Evolutionary conservation across 2,888 invertebrate species (phyloP), one percentile per base, ranked within the genome.

Genomic region (Ditula angustiorana): DNA sequence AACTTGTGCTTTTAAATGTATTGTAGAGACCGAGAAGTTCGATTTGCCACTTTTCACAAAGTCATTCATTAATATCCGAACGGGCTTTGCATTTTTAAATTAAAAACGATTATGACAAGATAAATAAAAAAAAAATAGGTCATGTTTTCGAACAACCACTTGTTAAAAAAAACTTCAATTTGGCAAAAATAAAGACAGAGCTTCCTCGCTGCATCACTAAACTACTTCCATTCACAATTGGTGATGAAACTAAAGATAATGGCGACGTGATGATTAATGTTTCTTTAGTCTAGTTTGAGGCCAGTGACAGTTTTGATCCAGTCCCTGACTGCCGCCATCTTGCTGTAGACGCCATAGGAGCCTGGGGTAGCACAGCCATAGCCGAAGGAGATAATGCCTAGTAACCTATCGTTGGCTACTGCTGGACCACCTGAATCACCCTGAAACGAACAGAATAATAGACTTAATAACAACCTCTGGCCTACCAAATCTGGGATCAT

Each of bases 371-470:
- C 93, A 55, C 93, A 93, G 0, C 93, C 93, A 44, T 91, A 91
- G 0, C 93, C 93, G 13, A 93, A 93, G 0, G 93, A 93, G 0
- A 93, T 90, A 83, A 91, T 86, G 13, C 93, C 93, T 0, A 93
- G 70, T 0, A 93, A 83, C 0, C 87, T 79, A 33, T 86, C 89
- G 53, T 86, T 74, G 0, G 85, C 69, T 0, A 88, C 90, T 0
- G 91, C 89, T 47, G 93, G 93, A 0, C 93, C 93, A 1, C 93
- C 93, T 0, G 92, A 92, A 66, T 93, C 93, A 72, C 92, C 93
- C 93, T 93, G 79, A n/a, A n/a, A n/a, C n/a, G n/a, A n/a, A 33
- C n/a, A 24, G 28, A n/a, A n/a, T n/a, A n/a, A n/a, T n/a, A n/a
- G n/a, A n/a, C n/a, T n/a, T n/a, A n/a, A n/a, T n/a, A n/a, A n/a